These are phyloP conservation scores for Campopleginae sp. DNA, from an alignment of 2,888 invertebrate genomes.

Conservation along the genomic window DNA sequence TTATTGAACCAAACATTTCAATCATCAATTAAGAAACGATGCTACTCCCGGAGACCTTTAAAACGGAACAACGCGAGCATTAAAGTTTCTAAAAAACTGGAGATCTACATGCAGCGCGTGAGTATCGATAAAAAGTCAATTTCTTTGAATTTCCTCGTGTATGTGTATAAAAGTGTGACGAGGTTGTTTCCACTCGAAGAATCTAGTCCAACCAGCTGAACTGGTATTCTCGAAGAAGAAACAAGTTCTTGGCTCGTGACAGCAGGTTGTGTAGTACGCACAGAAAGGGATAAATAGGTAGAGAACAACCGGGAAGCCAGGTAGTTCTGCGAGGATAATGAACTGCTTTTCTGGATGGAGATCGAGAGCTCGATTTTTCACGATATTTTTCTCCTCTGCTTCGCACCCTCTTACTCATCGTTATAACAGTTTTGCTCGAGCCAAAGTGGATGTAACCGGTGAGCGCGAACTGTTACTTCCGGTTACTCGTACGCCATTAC, in stretches of 20 bases:
- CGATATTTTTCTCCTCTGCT: neutral
- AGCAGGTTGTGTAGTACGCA: slow-evolving; percentile 45
- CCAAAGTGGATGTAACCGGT: slow-evolving; percentile 55
- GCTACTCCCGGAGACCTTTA: neutral
- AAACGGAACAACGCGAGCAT: neutral
- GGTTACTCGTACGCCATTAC: slow-evolving; percentile 43
- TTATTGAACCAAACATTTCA: no score
- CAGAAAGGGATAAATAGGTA: slow-evolving; percentile 64
- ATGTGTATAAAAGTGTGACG: neutral
- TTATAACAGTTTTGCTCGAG: slow-evolving; percentile 52
- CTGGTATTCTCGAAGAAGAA: slow-evolving; percentile 31
- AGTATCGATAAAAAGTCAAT: neutral
- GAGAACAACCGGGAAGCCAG: slow-evolving; percentile 64
- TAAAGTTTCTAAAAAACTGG: neutral
- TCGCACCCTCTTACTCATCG: slow-evolving; percentile 38
- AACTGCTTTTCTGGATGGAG: slow-evolving; percentile 62
- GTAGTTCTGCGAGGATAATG: slow-evolving; percentile 60
- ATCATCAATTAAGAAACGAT: no score
- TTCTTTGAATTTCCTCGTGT: neutral
- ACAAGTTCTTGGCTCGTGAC: slow-evolving; percentile 45
- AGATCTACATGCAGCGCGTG: neutral
- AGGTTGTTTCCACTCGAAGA: slow-evolving; percentile 33
- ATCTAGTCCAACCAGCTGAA: slow-evolving; percentile 63
- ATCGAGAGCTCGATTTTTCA: slow-evolving; percentile 37
- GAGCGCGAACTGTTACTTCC: slow-evolving; percentile 59